phyloP scores from a whole-genome alignment of 2,113 vertebrate species.

The Phrynosoma platyrhinos region DNA sequence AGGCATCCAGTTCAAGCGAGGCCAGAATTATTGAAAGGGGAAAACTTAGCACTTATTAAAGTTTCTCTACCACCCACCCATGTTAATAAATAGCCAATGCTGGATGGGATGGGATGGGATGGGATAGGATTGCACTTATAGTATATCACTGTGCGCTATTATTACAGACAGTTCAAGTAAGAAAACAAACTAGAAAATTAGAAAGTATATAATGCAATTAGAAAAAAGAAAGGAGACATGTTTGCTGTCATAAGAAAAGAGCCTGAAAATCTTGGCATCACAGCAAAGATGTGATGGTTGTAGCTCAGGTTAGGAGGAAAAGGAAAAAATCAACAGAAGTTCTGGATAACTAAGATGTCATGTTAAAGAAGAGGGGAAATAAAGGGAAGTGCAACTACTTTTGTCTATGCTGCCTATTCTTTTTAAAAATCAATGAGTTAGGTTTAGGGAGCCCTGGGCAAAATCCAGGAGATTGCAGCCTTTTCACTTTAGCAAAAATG shows the following conservation, averaged over 20 bases:
- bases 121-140: conserved; percentile 24
- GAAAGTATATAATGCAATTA: neutral
- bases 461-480: conserved; percentile 46
- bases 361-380: conserved; percentile 22
- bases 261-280: conserved; percentile 14
- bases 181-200: neutral
- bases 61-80: conserved; percentile 22
- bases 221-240: neutral
- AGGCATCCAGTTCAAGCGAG: conserved; percentile 73
- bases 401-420: neutral
- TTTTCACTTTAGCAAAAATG: conserved; percentile 48
- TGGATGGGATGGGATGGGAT: neutral
- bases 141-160: neutral
- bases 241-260: neutral
- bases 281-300: neutral
- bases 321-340: conserved; percentile 44
- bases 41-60: conserved; percentile 42
- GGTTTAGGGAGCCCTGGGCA: conserved; percentile 44
- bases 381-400: neutral
- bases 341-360: conserved; percentile 35
- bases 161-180: neutral
- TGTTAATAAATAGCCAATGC: conserved; percentile 27
- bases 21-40: conserved; percentile 60
- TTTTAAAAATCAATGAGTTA: conserved; percentile 38
- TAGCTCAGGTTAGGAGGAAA: neutral